These are phyloP conservation scores for Hirtodrosophila confusa DNA, from an alignment of 2,888 invertebrate genomes.

Conservation along the genomic window DNA sequence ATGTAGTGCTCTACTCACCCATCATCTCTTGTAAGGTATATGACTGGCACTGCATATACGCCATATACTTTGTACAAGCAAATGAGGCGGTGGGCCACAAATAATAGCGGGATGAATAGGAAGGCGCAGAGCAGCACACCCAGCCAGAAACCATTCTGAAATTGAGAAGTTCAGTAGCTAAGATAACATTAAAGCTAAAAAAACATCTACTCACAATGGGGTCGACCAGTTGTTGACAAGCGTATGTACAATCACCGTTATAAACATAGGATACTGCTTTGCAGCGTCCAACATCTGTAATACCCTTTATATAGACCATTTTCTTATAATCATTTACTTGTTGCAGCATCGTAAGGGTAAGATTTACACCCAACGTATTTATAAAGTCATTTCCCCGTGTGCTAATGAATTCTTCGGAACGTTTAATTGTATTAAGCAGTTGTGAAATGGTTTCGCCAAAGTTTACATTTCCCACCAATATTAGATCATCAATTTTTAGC, in stretches of 20 bases:
- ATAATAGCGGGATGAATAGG: constrained; percentile 91
- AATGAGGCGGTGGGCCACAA: constrained; percentile 91
- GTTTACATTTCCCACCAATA: neutral
- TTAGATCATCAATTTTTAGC: neutral
- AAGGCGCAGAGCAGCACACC: constrained; percentile 92
- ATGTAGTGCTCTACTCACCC: neutral
- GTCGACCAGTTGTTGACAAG: constrained; percentile 23
- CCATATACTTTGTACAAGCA: constrained; percentile 88
- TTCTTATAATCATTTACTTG: constrained; percentile 1
- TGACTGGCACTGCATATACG: neutral
- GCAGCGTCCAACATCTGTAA: constrained; percentile 16
- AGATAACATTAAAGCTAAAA: neutral
- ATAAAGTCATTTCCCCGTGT: neutral
- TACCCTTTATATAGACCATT: constrained; percentile 2
- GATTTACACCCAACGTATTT: constrained; percentile 10
- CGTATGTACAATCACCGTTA: neutral
- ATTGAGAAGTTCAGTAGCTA: neutral
- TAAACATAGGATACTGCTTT: constrained; percentile 8
- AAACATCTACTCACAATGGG: constrained; percentile 31
- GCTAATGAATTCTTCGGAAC: constrained; percentile 6
- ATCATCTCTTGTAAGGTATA: too few species aligned
- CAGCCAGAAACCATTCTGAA: constrained; percentile 96
- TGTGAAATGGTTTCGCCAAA: constrained; percentile 1
- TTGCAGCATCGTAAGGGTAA: constrained; percentile 6
- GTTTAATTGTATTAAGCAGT: neutral